A percentile compares a stretch with the other conserved stretches of the same genome.
phyloP scores from a whole-genome alignment of 2,797 vertebrate genomes.

The Enteromius thamalakanensis region DNA sequence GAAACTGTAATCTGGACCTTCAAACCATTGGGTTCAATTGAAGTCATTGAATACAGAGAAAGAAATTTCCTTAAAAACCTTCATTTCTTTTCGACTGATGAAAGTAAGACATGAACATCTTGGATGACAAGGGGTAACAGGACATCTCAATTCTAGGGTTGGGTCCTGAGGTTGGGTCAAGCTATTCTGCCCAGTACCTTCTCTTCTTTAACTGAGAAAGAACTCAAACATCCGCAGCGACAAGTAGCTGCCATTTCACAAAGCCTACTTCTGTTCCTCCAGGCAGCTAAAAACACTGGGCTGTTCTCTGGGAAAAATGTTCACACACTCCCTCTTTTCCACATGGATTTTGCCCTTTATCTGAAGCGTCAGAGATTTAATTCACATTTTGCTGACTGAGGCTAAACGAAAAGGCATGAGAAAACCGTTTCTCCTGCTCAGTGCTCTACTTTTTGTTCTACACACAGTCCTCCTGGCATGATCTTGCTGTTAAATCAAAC shows the following conservation, averaged over 20 bases:
- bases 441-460: background rate
- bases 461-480: conserved; percentile 40
- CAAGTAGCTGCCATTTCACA: conserved; percentile 65
- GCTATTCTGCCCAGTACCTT: background rate
- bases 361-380: conserved; percentile 53
- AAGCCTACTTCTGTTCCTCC: conserved; percentile 73
- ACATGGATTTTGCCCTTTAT: conserved; percentile 49
- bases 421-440: conserved; percentile 17
- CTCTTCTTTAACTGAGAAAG: background rate
- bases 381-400: conserved; percentile 46
- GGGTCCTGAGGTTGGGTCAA: background rate
- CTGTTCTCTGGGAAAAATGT: conserved; percentile 63
- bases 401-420: conserved; percentile 15
- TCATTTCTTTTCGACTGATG: background rate
- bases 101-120: background rate
- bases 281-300: conserved; percentile 66
- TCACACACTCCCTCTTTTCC: conserved; percentile 69
- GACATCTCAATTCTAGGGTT: background rate
- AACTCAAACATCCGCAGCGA: background rate
- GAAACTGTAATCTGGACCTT: background rate
- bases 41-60: background rate
- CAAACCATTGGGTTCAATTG: background rate
- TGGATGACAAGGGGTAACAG: background rate
- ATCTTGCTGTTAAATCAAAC: conserved; percentile 10
- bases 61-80: background rate